Base-by-base conservation (phyloP, 2,888 invertebrate genomes). In the Ectobius pallidus region DNA sequence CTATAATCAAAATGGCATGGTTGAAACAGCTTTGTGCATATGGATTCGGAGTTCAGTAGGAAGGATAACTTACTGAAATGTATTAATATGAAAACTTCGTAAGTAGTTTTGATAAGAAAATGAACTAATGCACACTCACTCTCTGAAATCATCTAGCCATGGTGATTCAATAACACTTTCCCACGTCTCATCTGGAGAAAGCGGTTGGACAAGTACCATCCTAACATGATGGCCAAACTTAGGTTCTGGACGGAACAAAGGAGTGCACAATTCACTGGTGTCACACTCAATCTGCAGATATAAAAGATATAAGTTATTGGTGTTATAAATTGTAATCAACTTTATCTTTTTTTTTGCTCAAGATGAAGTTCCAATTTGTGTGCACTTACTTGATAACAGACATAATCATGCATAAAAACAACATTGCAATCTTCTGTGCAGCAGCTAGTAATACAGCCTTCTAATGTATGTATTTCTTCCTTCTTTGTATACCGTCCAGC, bases 161-260 rank as follows among this genome's bases (percentile, higher is more conserved):
- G 65, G 18, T 20, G 71, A 68, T 49, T 80, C 65, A 27, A 65
- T 65, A 9, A 85, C 80, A 68, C 86, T 84, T 20, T 78, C 81
- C 87, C 87, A 88, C 20, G 78, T 80, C 73, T 84, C 89, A 80
- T 86, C 87, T 16, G 86, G 83, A 25, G 87, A 81, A 0, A 90
- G 88, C 3, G 94, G 92, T 81, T 89, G 90, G 0, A 94, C 92
- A 44, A 94, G 82, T 55, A 94, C 90, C 92, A 94, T 92, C 72
- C 88, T 89, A 0, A 92, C 88, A 78, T 90, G 89, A 44, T 88
- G 86, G 9, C 86, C 85, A 72, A 82, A 82, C 27, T 82, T 81
- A 77, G 88, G 84, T 76, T 90, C 90, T 9, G 84, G 82, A 55
- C 89, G 86, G 58, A 87, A 85, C 20, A 90, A 85, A 0, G 94